Conservation (phyloP, 2,888 invertebrate species). For the Petrolisthes manimaculis region DNA sequence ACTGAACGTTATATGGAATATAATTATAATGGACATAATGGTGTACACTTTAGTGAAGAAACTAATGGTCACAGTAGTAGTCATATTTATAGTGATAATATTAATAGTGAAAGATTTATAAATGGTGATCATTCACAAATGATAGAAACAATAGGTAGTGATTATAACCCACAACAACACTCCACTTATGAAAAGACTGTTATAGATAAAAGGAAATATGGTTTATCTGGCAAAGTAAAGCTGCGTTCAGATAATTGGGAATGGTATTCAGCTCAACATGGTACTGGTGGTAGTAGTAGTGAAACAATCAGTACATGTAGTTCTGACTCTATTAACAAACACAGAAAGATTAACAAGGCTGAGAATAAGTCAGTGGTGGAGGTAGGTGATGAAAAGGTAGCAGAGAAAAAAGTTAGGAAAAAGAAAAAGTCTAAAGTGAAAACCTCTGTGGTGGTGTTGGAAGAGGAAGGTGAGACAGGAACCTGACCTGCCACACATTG, state of each 20-base stretch:
- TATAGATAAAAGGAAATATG: constrained; percentile 1
- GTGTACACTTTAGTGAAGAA: constrained; percentile 46
- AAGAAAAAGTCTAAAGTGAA: constrained; percentile 45
- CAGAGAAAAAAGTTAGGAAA: constrained; percentile 37
- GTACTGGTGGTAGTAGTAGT: constrained; percentile 36
- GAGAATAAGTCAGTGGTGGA: constrained; percentile 2
- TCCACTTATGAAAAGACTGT: neutral
- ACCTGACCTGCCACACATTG: constrained; percentile 35
- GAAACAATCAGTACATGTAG: constrained; percentile 56
- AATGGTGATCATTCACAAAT: constrained; percentile 38
- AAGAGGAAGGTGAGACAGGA: constrained; percentile 36
- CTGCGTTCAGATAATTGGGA: constrained; percentile 63
- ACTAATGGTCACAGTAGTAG: constrained; percentile 6
- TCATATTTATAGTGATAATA: constrained; percentile 1
- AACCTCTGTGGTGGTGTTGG: constrained; percentile 3
- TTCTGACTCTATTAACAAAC: constrained; percentile 32
- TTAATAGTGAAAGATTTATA: neutral
- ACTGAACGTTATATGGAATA: constrained; percentile 21
- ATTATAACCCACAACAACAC: constrained; percentile 17
- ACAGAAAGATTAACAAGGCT: neutral
- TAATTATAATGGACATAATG: constrained; percentile 43
- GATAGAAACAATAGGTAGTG: constrained; percentile 19
- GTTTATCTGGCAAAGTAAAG: constrained; percentile 30
- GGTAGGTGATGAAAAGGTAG: neutral
- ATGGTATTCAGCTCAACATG: constrained; percentile 58